A percentile compares a stretch with the other conserved stretches of the same genome.
Conservation (phyloP, 2,888 invertebrate genomes). For the Quadroppia sp. region DNA sequence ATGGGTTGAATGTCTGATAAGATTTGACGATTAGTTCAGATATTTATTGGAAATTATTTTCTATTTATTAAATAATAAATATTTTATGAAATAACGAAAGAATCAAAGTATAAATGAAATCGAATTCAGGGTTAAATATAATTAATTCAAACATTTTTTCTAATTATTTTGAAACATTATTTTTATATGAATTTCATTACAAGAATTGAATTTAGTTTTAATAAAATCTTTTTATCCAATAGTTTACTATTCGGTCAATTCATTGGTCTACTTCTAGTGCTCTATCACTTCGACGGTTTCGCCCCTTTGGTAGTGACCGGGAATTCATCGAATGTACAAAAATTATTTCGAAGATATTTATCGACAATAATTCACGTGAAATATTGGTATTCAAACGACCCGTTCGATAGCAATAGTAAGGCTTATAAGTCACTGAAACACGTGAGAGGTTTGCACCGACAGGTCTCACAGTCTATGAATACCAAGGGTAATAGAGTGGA, state of each 20-base stretch:
- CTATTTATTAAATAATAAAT: no score
- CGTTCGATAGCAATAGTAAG: conserved; percentile 40
- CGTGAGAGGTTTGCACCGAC: conserved; percentile 57
- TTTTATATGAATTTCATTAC: no score
- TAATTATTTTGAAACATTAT: no score
- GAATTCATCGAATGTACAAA: conserved; percentile 63
- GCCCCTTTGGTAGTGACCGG: conserved; percentile 65
- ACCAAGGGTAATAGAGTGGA: conserved; percentile 6
- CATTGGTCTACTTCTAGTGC: conserved; percentile 39
- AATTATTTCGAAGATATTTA: conserved; percentile 71
- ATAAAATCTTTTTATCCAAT: no score
- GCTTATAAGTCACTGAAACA: conserved; percentile 36
- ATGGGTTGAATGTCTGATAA: no score
- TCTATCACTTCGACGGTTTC: conserved; percentile 38
- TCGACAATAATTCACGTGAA: conserved; percentile 71
- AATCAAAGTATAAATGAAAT: no score
- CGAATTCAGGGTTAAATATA: no score
- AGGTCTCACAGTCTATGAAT: conserved; percentile 50
- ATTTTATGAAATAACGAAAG: no score
- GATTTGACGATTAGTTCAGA: no score
- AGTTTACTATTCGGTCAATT: conserved; percentile 46
- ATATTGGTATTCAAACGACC: conserved; percentile 70
- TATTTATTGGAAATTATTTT: no score
- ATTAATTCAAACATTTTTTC: no score
- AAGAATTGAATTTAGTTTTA: no score